These are phyloP conservation scores for Athripsodes cinereus DNA, from an alignment of 2,888 invertebrate genomes.

Conservation along the genomic window DNA sequence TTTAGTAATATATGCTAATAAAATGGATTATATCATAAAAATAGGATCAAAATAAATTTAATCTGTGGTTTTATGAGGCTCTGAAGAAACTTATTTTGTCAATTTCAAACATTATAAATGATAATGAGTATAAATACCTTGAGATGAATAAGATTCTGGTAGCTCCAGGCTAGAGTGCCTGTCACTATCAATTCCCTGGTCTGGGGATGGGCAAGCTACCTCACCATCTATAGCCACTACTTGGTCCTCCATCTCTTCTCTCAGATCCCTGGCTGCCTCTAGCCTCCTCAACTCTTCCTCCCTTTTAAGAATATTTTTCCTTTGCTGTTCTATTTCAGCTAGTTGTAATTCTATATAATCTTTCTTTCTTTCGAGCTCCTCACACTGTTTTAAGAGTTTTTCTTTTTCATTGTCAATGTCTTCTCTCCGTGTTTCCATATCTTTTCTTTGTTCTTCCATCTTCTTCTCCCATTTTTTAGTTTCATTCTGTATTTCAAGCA, in stretches of 20 bases:
- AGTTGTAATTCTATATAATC: too few species aligned
- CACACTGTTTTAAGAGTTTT: background rate
- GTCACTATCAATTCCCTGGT: constrained; percentile 87
- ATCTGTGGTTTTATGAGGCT: too few species aligned
- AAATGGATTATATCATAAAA: too few species aligned
- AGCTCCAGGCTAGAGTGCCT: constrained; percentile 59
- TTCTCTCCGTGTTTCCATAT: background rate
- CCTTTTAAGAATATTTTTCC: background rate
- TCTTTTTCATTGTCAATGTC: background rate
- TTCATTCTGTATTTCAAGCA: background rate
- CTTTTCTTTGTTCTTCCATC: background rate
- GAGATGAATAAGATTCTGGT: background rate
- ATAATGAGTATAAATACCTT: background rate
- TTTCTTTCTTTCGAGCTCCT: background rate
- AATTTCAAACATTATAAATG: background rate
- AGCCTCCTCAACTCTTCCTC: background rate
- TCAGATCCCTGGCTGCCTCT: background rate
- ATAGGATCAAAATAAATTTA: too few species aligned
- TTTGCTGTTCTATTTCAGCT: too few species aligned
- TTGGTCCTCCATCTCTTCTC: background rate
- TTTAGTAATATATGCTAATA: too few species aligned
- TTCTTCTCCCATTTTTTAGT: background rate
- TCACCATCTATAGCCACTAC: constrained; percentile 25
- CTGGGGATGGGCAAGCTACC: constrained; percentile 58
- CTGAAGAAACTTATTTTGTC: background rate